Percentiles rank a stretch among this genome's conserved stretches.
These are phyloP conservation scores for Parapsyche elsis DNA, from an alignment of 1,140 invertebrate species.

Conservation along the genomic window DNA sequence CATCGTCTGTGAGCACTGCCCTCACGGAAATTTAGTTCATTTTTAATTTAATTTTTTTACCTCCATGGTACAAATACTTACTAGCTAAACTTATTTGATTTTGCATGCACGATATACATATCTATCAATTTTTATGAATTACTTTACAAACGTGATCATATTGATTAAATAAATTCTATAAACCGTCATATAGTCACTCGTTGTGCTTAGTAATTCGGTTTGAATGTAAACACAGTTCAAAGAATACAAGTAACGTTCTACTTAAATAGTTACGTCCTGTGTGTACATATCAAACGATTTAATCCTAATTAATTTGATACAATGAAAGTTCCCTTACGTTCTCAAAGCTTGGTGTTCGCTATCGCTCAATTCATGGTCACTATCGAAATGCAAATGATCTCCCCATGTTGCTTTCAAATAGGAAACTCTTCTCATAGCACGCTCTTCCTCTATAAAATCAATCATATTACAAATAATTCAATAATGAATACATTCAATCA, in stretches of 20 bases:
- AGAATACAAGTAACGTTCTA: no score
- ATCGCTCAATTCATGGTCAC: constrained; percentile 68
- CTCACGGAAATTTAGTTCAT: constrained; percentile 15
- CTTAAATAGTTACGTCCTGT: no score
- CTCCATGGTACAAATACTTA: background rate
- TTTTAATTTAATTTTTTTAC: background rate
- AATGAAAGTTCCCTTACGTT: constrained; percentile 64
- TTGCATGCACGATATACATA: background rate
- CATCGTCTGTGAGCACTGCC: constrained; percentile 75
- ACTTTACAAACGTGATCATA: no score
- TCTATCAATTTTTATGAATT: no score
- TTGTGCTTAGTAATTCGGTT: no score
- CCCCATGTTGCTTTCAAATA: constrained; percentile 90
- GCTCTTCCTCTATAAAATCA: constrained; percentile 75
- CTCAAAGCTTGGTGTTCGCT: constrained; percentile 69
- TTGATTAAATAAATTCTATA: no score
- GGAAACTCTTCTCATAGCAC: constrained; percentile 86
- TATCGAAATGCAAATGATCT: constrained; percentile 75
- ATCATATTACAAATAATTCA: no score
- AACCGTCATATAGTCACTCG: no score
- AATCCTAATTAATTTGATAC: no score
- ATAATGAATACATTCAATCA: background rate
- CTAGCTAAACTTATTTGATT: constrained; percentile 1
- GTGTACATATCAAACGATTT: no score
- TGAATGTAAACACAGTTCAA: no score